phyloP scores from a whole-genome alignment of 37 sponge, comb jelly and placozoan genomes.

The Eunapius fragilis region DNA sequence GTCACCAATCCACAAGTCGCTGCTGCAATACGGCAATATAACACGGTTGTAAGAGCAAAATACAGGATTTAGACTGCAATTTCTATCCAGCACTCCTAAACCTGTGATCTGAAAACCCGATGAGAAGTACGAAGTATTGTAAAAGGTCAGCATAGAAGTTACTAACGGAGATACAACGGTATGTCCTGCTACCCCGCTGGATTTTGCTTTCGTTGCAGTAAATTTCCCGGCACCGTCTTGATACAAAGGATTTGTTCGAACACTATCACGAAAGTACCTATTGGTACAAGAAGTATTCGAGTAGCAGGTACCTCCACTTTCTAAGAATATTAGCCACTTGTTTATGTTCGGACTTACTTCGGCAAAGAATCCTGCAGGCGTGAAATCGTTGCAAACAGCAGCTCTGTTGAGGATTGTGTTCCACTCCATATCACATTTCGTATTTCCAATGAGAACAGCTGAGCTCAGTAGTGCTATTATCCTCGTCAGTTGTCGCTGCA shows the following conservation, averaged over 20 bases:
- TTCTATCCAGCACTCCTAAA: slow-evolving; percentile 18
- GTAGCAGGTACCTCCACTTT: slow-evolving; percentile 58
- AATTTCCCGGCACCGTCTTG: not conserved
- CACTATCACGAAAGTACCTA: not conserved
- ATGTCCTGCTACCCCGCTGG: not conserved
- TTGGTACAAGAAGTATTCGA: slow-evolving; percentile 33
- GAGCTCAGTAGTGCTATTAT: not conserved
- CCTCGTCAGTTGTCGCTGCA: too few species aligned
- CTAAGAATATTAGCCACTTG: slow-evolving; percentile 68
- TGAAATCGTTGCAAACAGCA: slow-evolving; percentile 55
- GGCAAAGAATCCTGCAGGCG: slow-evolving; percentile 35
- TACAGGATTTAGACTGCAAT: slow-evolving; percentile 12
- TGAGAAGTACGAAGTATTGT: not conserved
- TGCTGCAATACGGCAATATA: slow-evolving; percentile 68
- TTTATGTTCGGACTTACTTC: not conserved
- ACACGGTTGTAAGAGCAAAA: slow-evolving; percentile 46
- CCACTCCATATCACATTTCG: slow-evolving; percentile 10
- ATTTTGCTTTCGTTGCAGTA: not conserved
- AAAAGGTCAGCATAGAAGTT: slow-evolving; percentile 29
- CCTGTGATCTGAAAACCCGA: not conserved
- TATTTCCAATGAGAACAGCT: not conserved
- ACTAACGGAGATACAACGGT: slow-evolving; percentile 11
- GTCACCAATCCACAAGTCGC: slow-evolving; percentile 61
- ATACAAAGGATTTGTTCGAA: not conserved
- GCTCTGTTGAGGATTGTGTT: slow-evolving; percentile 5